Conservation (phyloP, 2,888 invertebrate species). For the Acleris holmiana region DNA sequence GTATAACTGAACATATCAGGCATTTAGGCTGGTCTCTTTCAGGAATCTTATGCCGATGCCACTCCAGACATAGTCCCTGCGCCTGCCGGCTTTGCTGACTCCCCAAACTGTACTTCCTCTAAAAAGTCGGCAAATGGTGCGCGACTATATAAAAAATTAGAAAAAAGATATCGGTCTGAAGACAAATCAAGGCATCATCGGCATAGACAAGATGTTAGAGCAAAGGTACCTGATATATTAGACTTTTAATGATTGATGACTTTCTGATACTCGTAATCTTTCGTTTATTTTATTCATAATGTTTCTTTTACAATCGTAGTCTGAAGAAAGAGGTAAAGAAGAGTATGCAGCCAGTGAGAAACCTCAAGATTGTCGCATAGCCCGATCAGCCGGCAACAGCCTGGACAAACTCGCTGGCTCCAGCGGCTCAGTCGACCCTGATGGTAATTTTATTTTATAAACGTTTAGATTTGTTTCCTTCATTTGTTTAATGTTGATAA, state of each 20-base stretch:
- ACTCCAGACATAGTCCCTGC: conserved; percentile 92
- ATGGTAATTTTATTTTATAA: conserved; percentile 62
- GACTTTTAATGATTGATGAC: no score
- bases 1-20: not conserved
- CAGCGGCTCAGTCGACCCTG: conserved; percentile 86
- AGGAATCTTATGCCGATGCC: conserved; percentile 81
- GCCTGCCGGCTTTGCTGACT: conserved; percentile 95
- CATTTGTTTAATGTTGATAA: no score
- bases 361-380: conserved; percentile 79
- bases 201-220: conserved; percentile 89
- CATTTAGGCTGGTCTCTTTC: conserved; percentile 33
- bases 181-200: conserved; percentile 88
- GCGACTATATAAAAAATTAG: conserved; percentile 90
- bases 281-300: not conserved
- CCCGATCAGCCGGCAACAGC: conserved; percentile 90
- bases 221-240: conserved; percentile 83
- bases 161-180: conserved; percentile 91
- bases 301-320: conserved; percentile 61
- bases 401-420: conserved; percentile 88
- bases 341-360: conserved; percentile 84
- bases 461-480: not conserved
- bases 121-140: conserved; percentile 77
- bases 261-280: not conserved
- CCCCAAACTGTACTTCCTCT: conserved; percentile 83
- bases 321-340: conserved; percentile 90